These are phyloP conservation scores for Calidris pugnax DNA, from an alignment of 2,113 vertebrate genomes.

Conservation along the genomic window DNA sequence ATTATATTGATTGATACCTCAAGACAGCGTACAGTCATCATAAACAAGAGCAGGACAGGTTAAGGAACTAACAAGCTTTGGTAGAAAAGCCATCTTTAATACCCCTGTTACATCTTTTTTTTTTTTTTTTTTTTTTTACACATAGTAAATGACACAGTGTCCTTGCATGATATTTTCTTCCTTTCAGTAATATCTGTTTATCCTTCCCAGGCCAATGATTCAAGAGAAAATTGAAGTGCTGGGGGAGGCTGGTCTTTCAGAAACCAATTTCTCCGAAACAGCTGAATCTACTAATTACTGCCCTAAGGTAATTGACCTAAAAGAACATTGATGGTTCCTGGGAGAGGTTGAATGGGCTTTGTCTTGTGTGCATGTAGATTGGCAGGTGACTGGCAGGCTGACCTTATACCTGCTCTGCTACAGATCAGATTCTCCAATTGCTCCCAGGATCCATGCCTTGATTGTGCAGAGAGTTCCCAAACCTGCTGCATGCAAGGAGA, in stretches of 20 bases:
- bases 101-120: neutral
- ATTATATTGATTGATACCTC: neutral
- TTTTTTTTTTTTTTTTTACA: neutral
- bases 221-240: constrained; percentile 93
- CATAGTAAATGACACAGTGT: neutral
- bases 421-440: neutral
- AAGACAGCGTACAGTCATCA: neutral
- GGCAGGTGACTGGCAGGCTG: neutral
- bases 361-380: neutral
- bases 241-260: constrained; percentile 91
- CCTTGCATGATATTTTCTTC: neutral
- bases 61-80: neutral
- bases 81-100: neutral
- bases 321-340: neutral
- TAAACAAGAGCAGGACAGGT: neutral
- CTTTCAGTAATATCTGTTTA: neutral
- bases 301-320: constrained; percentile 80
- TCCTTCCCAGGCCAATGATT: constrained; percentile 89
- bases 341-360: neutral
- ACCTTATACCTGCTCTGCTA: neutral
- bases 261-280: constrained; percentile 86
- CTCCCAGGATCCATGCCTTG: neutral
- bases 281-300: constrained; percentile 83
- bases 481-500: neutral
- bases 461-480: neutral